These are phyloP conservation scores for Archips xylosteana DNA, from an alignment of 2,888 invertebrate genomes.

Conservation along the genomic window DNA sequence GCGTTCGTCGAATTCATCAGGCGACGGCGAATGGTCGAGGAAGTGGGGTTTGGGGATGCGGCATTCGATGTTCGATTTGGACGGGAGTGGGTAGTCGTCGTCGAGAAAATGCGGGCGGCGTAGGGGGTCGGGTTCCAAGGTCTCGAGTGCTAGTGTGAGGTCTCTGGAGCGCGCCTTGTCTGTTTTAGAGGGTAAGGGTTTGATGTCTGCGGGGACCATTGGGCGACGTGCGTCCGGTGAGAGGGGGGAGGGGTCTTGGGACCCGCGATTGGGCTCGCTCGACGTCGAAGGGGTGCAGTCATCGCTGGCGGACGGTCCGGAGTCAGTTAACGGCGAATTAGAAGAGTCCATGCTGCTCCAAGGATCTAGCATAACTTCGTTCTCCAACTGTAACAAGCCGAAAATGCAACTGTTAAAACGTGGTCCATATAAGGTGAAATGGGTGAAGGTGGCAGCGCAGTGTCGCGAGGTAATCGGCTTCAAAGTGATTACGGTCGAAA, in stretches of 20 bases:
- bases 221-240: constrained; percentile 72
- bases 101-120: constrained; percentile 87
- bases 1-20: constrained; percentile 81
- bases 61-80: constrained; percentile 81
- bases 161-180: constrained; percentile 79
- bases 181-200: constrained; percentile 58
- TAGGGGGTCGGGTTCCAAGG: constrained; percentile 69
- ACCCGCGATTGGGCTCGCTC: constrained; percentile 68
- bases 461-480: constrained; percentile 60
- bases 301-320: constrained; percentile 81
- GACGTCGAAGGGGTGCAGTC: constrained; percentile 81
- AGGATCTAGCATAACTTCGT: constrained; percentile 84
- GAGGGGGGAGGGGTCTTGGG: constrained; percentile 61
- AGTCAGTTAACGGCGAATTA: constrained; percentile 82
- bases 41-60: constrained; percentile 84
- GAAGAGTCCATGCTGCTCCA: constrained; percentile 86
- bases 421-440: constrained; percentile 52
- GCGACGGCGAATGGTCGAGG: constrained; percentile 81
- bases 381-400: constrained; percentile 83
- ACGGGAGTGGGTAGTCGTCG: constrained; percentile 86
- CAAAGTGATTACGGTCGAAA: constrained; percentile 60
- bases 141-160: constrained; percentile 74
- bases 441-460: constrained; percentile 59
- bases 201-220: constrained; percentile 67
- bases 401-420: constrained; percentile 31